These are phyloP conservation scores for Eristalis intricaria DNA, from an alignment of 2,888 invertebrate species.

Conservation along the genomic window DNA sequence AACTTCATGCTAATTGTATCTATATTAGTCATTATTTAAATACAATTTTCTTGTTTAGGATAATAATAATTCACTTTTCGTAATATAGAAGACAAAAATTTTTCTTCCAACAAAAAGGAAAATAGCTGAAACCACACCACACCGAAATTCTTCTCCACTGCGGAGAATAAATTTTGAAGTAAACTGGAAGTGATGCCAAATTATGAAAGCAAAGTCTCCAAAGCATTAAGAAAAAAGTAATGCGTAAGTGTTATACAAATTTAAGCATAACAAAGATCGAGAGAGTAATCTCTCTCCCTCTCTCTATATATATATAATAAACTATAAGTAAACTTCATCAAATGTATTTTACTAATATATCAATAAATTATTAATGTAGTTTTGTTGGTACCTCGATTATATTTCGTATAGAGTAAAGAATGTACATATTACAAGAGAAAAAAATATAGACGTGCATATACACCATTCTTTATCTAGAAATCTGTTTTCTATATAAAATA, in stretches of 20 bases:
- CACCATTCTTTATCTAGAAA: too few species aligned
- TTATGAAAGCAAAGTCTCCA: conserved; percentile 13
- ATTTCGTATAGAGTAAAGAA: too few species aligned
- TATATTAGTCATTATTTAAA: conserved; percentile 85
- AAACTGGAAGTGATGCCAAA: conserved; percentile 45
- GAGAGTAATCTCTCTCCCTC: too few species aligned
- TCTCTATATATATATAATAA: too few species aligned
- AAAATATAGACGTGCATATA: too few species aligned
- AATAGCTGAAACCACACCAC: conserved; percentile 63
- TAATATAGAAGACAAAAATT: conserved; percentile 32
- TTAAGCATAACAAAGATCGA: too few species aligned
- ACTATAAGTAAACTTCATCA: too few species aligned
- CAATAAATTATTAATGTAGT: too few species aligned
- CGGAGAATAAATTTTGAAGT: conserved; percentile 55
- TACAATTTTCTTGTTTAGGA: conserved; percentile 23
- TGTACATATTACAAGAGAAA: too few species aligned
- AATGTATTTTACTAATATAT: too few species aligned
- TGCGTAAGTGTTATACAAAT: neutral
- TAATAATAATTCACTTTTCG: conserved; percentile 41
- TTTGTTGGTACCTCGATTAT: too few species aligned
- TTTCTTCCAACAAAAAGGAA: conserved; percentile 59
- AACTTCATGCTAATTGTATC: conserved; percentile 87
- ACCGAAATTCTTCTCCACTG: conserved; percentile 59
- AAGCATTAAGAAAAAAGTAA: neutral
- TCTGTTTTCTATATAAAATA: too few species aligned